phyloP scores from a whole-genome alignment of 2,113 vertebrate species.

The Cololabis saira region DNA sequence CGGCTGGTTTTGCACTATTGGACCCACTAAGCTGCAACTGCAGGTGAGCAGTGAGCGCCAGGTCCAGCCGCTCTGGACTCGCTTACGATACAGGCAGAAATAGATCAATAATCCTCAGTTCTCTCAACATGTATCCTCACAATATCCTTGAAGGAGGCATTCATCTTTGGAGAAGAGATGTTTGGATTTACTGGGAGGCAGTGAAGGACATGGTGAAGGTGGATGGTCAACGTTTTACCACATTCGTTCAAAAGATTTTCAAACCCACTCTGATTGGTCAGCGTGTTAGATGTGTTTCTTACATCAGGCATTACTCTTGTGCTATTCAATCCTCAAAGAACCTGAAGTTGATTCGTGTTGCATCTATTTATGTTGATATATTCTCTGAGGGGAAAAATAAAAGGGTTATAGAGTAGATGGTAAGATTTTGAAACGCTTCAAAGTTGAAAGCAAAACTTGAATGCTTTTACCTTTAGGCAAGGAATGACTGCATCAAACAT shows the following conservation, averaged over 20 bases:
- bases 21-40: too few relatives aligned
- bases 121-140: not conserved
- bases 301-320: too few relatives aligned
- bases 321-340: too few relatives aligned
- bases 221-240: not conserved
- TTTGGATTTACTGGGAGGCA: not conserved
- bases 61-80: not conserved
- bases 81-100: not conserved
- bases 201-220: not conserved
- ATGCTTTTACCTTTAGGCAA: conserved; percentile 14
- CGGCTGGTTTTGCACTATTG: too few relatives aligned
- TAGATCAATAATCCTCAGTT: not conserved
- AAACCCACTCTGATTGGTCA: not conserved
- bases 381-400: too few relatives aligned
- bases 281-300: too few relatives aligned
- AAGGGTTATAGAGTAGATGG: too few relatives aligned
- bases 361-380: too few relatives aligned
- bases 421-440: conserved; percentile 3
- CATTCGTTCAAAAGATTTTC: not conserved
- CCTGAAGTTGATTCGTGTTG: too few relatives aligned
- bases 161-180: not conserved
- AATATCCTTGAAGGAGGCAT: not conserved
- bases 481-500: conserved; percentile 9
- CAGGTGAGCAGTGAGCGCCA: not conserved
- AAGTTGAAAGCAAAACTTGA: not conserved